Percentiles rank a stretch among this genome's conserved stretches.
Evolutionary conservation across 2,113 vertebrate genomes (phyloP).

Genomic region (Rhinogobius similis): DNA sequence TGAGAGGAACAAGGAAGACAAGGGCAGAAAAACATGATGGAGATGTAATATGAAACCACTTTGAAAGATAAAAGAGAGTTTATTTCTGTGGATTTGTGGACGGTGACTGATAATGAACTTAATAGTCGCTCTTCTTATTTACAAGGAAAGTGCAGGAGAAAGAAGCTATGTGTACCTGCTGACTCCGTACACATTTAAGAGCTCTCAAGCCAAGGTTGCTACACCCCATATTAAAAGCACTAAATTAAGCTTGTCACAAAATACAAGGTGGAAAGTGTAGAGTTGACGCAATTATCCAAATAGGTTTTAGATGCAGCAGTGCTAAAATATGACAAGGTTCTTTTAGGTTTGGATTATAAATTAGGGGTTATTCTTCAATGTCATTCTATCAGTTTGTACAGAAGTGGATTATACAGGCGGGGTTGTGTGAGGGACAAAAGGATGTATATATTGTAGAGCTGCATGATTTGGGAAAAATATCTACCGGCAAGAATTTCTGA

Average conservation of each 20-base stretch:
- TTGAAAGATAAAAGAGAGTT: constrained; percentile 12
- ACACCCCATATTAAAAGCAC: neutral
- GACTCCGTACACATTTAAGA: constrained; percentile 23
- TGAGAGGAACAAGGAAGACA: constrained; percentile 2
- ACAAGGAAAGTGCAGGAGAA: constrained; percentile 51
- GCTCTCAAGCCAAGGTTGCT: constrained; percentile 4
- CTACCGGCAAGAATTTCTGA: too few species aligned
- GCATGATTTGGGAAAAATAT: too few species aligned
- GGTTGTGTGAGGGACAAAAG: constrained; percentile 13
- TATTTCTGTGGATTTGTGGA: constrained; percentile 25
- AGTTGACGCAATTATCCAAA: neutral
- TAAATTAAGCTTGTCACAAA: neutral
- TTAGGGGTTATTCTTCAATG: neutral
- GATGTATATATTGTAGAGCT: too few species aligned
- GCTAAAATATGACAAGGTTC: neutral
- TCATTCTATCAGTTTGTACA: neutral
- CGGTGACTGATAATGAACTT: constrained; percentile 57
- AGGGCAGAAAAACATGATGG: constrained; percentile 4
- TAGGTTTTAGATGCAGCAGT: neutral
- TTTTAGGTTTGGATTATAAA: neutral
- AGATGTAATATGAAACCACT: constrained; percentile 16
- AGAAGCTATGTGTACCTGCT: constrained; percentile 49
- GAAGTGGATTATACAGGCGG: neutral
- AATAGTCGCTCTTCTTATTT: constrained; percentile 47
- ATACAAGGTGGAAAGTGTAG: neutral